These are phyloP conservation scores for Diplodus puntazzo DNA, from an alignment of 2,797 vertebrate genomes.

Conservation along the genomic window DNA sequence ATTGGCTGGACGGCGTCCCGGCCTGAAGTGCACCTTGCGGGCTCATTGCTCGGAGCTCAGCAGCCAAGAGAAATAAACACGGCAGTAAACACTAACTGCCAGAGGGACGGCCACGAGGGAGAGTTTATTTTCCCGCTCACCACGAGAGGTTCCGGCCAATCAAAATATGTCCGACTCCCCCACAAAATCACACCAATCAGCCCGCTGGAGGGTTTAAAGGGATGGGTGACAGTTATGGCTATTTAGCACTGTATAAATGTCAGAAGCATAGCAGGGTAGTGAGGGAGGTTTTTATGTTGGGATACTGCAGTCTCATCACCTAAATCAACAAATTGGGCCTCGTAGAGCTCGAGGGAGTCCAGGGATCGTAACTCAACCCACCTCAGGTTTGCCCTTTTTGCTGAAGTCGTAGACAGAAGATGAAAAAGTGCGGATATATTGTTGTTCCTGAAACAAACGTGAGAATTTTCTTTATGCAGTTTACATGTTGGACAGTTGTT, in stretches of 20 bases:
- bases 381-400: not conserved
- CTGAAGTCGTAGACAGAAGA: no score
- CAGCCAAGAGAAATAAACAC: constrained; percentile 77
- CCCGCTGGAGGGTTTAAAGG: constrained; percentile 22
- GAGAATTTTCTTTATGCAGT: not conserved
- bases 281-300: constrained; percentile 8
- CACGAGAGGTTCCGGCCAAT: constrained; percentile 41
- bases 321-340: constrained; percentile 3
- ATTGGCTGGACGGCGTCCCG: constrained; percentile 46
- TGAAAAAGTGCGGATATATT: no score
- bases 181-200: constrained; percentile 38
- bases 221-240: constrained; percentile 6
- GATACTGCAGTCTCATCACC: not conserved
- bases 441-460: not conserved
- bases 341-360: not conserved
- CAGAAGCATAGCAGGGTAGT: not conserved
- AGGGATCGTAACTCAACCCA: not conserved
- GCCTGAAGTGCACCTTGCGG: constrained; percentile 65
- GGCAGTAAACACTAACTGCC: constrained; percentile 68
- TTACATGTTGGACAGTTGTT: not conserved
- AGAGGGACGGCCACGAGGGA: constrained; percentile 40
- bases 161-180: constrained; percentile 55
- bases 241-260: constrained; percentile 22
- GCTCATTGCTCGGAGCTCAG: constrained; percentile 48
- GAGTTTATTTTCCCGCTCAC: constrained; percentile 58